Conservation (phyloP, 2,113 vertebrate species). For the Stomatorhinus ivindoensis region DNA sequence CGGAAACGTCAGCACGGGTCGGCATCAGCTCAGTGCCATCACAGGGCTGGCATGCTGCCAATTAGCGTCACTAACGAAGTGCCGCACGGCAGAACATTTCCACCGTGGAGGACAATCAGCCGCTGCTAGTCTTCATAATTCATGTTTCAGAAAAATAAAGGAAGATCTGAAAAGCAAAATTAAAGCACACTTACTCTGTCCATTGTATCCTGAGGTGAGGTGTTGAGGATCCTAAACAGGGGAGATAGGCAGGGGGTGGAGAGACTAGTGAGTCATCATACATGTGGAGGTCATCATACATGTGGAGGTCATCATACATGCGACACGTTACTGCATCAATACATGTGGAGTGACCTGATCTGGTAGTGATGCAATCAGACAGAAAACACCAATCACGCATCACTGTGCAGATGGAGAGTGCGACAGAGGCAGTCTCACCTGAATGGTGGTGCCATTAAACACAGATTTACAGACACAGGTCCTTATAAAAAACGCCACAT, state of each 20-base stretch:
- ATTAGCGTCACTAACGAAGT: constrained; percentile 43
- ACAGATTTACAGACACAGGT: constrained; percentile 31
- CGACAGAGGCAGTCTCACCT: constrained; percentile 13
- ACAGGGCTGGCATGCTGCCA: constrained; percentile 41
- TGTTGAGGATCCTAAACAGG: constrained; percentile 78
- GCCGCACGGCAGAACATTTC: constrained; percentile 41
- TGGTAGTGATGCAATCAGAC: constrained; percentile 46
- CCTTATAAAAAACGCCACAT: constrained; percentile 34
- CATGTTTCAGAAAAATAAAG: constrained; percentile 28
- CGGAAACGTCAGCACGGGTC: constrained; percentile 44
- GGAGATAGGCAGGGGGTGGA: constrained; percentile 43
- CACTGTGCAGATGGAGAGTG: constrained; percentile 22
- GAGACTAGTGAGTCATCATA: constrained; percentile 38
- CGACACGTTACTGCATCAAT: constrained; percentile 1
- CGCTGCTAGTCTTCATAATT: constrained; percentile 35
- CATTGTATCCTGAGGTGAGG: constrained; percentile 82
- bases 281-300: constrained; percentile 30
- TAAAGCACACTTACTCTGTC: constrained; percentile 78
- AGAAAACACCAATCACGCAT: constrained; percentile 30
- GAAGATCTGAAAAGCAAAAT: constrained; percentile 12
- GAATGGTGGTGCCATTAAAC: constrained; percentile 20
- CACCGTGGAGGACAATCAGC: constrained; percentile 39
- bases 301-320: background rate
- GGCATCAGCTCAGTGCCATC: constrained; percentile 43
- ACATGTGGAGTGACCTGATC: constrained; percentile 47